These are phyloP conservation scores for Diadegma fenestrale DNA, from an alignment of 2,888 invertebrate species.

Conservation along the genomic window DNA sequence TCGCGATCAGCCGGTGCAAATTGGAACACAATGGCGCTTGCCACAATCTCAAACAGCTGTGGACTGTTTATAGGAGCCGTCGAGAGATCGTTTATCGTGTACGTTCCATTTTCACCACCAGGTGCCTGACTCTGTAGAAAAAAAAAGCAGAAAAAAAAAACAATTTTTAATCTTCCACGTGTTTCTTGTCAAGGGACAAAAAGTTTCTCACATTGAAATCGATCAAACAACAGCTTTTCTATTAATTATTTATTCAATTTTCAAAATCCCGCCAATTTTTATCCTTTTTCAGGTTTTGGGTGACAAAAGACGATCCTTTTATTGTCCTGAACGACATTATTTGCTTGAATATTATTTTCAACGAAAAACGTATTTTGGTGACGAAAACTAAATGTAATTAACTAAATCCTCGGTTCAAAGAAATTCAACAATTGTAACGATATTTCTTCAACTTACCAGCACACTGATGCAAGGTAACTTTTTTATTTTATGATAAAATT, in stretches of 20 bases:
- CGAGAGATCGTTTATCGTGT: constrained; percentile 87
- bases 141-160: constrained; percentile 8
- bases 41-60: constrained; percentile 91
- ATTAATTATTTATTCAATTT: no score
- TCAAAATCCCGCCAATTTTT: no score
- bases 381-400: background rate
- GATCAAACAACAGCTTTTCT: no score
- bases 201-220: background rate
- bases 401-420: background rate
- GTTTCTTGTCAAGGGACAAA: background rate
- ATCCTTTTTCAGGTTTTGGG: no score
- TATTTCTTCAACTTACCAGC: constrained; percentile 86
- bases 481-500: constrained; percentile 87
- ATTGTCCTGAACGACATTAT: no score
- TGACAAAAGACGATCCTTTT: no score
- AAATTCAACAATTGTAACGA: background rate
- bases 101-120: constrained; percentile 90
- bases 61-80: constrained; percentile 88
- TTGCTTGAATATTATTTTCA: no score
- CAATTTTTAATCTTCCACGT: background rate
- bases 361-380: background rate
- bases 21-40: constrained; percentile 95
- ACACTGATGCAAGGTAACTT: constrained; percentile 90
- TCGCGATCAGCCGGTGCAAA: constrained; percentile 87
- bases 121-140: constrained; percentile 90